A percentile compares a stretch with the other conserved stretches of the same genome.
These are phyloP conservation scores for Rhodinocichla rosea DNA, from an alignment of 2,113 vertebrate species.

Conservation along the genomic window DNA sequence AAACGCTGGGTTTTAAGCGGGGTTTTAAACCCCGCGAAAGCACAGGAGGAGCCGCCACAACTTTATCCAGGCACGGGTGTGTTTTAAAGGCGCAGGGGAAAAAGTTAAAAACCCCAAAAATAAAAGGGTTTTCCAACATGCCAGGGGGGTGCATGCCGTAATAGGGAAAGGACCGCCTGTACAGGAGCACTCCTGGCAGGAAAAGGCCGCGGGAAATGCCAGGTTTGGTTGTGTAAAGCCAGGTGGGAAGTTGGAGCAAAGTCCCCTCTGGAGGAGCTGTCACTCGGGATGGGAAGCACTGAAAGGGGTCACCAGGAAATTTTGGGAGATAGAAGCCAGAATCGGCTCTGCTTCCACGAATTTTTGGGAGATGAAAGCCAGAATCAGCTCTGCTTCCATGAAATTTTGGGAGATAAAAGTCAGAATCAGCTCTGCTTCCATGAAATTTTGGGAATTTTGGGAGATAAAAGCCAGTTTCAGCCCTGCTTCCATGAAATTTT, in stretches of 20 bases:
- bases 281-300: too few species aligned
- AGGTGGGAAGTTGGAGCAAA: neutral
- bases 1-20: neutral
- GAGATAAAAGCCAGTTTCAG: neutral
- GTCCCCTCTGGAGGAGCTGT: neutral
- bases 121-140: neutral
- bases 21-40: neutral
- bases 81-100: neutral
- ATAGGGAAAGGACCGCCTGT: neutral
- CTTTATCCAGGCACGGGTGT: neutral
- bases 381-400: too few species aligned
- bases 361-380: too few species aligned
- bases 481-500: neutral
- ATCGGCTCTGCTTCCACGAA: too few species aligned
- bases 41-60: neutral
- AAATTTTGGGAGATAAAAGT: too few species aligned
- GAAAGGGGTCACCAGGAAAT: neutral
- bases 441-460: neutral
- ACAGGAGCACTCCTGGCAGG: fast-evolving
- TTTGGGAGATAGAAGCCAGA: too few species aligned
- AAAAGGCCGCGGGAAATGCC: neutral
- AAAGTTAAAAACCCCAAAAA: fast-evolving
- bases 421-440: too few species aligned
- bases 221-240: neutral
- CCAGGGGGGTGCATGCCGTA: neutral